Evolutionary conservation across 1,140 invertebrate genomes (phyloP), one percentile per base, ranked within the genome.

Genomic region (Sinella curviseta): DNA sequence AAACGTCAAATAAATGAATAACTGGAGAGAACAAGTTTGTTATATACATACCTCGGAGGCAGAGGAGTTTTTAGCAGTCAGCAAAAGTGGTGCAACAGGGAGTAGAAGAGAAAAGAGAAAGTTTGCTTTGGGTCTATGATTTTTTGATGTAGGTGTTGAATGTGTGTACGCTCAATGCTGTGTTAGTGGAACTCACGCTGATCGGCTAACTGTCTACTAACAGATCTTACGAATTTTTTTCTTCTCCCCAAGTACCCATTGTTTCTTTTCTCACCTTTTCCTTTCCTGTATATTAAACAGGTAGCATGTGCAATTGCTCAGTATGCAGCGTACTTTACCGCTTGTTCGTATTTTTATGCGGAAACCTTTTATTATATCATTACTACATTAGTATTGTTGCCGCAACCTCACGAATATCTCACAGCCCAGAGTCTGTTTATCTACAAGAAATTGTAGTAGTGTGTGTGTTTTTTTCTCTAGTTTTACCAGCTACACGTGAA

Each of bases 11-110:
- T 60, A 60, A 60, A 60, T 60, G 57, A 60, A 60, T 60, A 60
- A 60, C 57, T 60, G 57, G 57, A 60, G 57, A 26, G 24, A 4
- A 60, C 57, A 26, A 60, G 12, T 60, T 48, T 60, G 4, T 26
- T 60, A n/a, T 60, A 26, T 60, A 48, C 8, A 17, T 60, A n/a
- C 57, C 57, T 60, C 12, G 8, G 20, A 48, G 39, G 39, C 39
- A 48, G 39, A 60, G 57, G 57, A 60, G 57, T 60, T 60, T 60
- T 60, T 60, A 60, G 57, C 24, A 60, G 57, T 60, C 57, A 60
- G 24, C 57, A 60, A 60, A 48, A 60, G 57, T 60, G 57, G 24
- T 60, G 57, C 57, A 60, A 60, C 57, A 60, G 57, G 57, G 57
- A 60, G 3, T 60, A n/a, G 8, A 12, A 8, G 24, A 60, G 39